Base-by-base conservation (phyloP, 2,797 vertebrate species). In the Lacerta viridis region DNA sequence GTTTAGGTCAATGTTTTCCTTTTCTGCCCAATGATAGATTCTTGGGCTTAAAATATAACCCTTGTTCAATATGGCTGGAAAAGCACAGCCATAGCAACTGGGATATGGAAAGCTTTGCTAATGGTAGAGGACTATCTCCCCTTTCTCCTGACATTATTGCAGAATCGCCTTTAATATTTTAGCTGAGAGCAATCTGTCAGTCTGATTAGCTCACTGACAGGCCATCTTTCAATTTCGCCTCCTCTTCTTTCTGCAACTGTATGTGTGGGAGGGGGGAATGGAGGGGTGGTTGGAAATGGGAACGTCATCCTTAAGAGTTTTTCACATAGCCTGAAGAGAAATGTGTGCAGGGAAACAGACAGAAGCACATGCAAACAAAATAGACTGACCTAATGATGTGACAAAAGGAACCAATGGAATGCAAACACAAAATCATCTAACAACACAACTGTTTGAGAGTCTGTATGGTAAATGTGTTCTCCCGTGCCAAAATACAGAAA, bases 151-250 rank as follows among this genome's bases (percentile, higher is more conserved):
- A 75, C 43, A 59, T 84, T 84, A 66, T 80, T 80, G 59, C 82
- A 81, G 77, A 84, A 90, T 87, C 72, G 69, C 72, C 87, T 59
- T 89, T 43, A 92, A 91, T 91, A 80, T 76, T 83, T 36, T 90
- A 68, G 23, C 66, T 85, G 61, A 86, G 66, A 85, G 29, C 68
- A 76, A 72, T 4, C 29, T n/a, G 18, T 15, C 10, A 20, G 88
- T 85, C 88, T 80, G 88, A 89, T 10, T 89, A 50, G 88, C 27
- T 90, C 55, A 2, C 20, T 68, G 43, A 50, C 80, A 87, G 5
- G 50, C 66, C n/a, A 1, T 75, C 80, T 50, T 80, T 90, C 87
- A 15, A 25, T 75, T 86, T 88, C 61, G 36, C 8, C 10, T 17
- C n/a, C 0, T 71, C 55, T 84, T 86, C 92, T 90, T 86, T 25